Percentiles rank a stretch among this genome's conserved stretches.
phyloP scores from a whole-genome alignment of 2,797 vertebrate species.

The Enteromius paludinosus region DNA sequence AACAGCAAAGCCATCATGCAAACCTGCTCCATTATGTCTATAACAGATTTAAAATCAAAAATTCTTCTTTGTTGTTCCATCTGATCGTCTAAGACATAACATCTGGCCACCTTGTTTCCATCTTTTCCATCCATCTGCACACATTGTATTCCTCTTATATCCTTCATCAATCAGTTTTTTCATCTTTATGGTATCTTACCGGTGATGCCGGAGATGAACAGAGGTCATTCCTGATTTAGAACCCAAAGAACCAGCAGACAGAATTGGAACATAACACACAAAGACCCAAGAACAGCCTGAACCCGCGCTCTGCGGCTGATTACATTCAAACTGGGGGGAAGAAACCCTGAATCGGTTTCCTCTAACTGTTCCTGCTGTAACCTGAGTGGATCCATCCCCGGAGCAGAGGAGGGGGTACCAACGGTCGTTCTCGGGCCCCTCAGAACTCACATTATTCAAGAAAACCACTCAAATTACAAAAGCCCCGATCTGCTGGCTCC shows the following conservation, averaged over 20 bases:
- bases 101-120: slow-evolving; percentile 39
- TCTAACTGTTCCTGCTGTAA: slow-evolving; percentile 61
- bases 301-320: slow-evolving; percentile 55
- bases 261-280: slow-evolving; percentile 26
- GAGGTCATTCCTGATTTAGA: slow-evolving; percentile 38
- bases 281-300: slow-evolving; percentile 21
- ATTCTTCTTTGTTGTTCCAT: not conserved
- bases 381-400: slow-evolving; percentile 45
- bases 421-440: slow-evolving; percentile 16
- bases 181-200: slow-evolving; percentile 54
- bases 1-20: not conserved
- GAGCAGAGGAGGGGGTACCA: slow-evolving; percentile 42
- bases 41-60: not conserved
- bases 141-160: not conserved
- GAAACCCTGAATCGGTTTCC: slow-evolving; percentile 57
- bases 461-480: slow-evolving; percentile 32
- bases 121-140: slow-evolving; percentile 21
- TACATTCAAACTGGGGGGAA: slow-evolving; percentile 60
- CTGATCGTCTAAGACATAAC: not conserved
- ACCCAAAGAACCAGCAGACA: slow-evolving; percentile 13
- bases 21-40: not conserved
- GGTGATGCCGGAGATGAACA: slow-evolving; percentile 40
- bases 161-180: slow-evolving; percentile 1
- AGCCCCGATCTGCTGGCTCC: slow-evolving; percentile 12
- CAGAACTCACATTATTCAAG: slow-evolving; percentile 65